These are phyloP conservation scores for Periophthalmus modestus DNA, from an alignment of 2,113 vertebrate genomes.

Conservation along the genomic window DNA sequence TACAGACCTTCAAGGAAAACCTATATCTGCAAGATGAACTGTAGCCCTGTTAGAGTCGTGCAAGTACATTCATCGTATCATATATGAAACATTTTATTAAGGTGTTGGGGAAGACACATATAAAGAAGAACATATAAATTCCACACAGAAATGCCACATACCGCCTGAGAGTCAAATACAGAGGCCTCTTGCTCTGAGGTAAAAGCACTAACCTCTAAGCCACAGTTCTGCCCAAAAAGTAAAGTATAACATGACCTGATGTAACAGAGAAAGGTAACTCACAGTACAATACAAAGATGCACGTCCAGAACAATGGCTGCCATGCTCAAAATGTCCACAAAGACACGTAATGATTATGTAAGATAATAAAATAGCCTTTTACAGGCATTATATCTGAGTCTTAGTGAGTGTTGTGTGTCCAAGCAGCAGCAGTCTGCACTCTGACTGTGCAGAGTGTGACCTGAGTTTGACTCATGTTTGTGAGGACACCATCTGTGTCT, in stretches of 20 bases:
- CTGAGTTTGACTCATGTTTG: conserved; percentile 51
- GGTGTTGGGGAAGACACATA: no score
- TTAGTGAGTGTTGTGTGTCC: conserved; percentile 17
- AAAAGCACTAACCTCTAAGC: not conserved
- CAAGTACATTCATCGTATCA: conserved; percentile 36
- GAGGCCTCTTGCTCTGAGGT: not conserved
- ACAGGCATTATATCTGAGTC: not conserved
- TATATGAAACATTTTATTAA: not conserved
- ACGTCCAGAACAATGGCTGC: not conserved
- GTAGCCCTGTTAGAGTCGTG: conserved; percentile 29
- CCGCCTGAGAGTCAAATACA: not conserved
- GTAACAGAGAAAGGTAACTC: not conserved
- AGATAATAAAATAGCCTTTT: not conserved
- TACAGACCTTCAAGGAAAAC: conserved; percentile 48
- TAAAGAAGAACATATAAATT: no score
- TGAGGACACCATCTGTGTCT: conserved; percentile 57
- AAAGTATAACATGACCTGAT: no score
- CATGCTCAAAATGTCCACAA: not conserved
- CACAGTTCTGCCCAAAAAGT: not conserved
- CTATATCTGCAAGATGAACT: conserved; percentile 4
- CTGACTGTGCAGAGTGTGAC: conserved; percentile 52
- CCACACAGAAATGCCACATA: no score
- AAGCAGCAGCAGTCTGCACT: conserved; percentile 20
- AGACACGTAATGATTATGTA: conserved; percentile 5
- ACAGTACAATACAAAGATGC: no score